Conservation (phyloP, 1,140 invertebrate species). For the silkworm (Bombyx mori) region ASM3026992v2 NC_085118.1:1994001-1994500, state of each 20-base stretch:
- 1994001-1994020: slow-evolving; percentile 29
- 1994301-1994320: slow-evolving; percentile 32
- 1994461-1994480: slow-evolving; percentile 17
- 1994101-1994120: slow-evolving; percentile 14
- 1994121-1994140: slow-evolving; percentile 23
- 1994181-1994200: slow-evolving; percentile 43
- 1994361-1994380: slow-evolving; percentile 12
- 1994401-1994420: slow-evolving; percentile 22
- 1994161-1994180: slow-evolving; percentile 21
- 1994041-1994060: slow-evolving; percentile 20
- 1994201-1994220: slow-evolving; percentile 25
- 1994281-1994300: slow-evolving; percentile 40
- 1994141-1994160: slow-evolving; percentile 22
- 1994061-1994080: slow-evolving; percentile 4
- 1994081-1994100: slow-evolving; percentile 18
- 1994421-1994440: slow-evolving; percentile 26
- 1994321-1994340: slow-evolving; percentile 29
- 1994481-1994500: slow-evolving; percentile 11
- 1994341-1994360: slow-evolving; percentile 17
- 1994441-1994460: slow-evolving; percentile 17
- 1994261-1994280: slow-evolving; percentile 28
- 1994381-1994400: slow-evolving; percentile 16
- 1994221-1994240: slow-evolving; percentile 21
- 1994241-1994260: slow-evolving; percentile 29
- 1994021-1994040: slow-evolving; percentile 28